Evolutionary conservation across 1,140 invertebrate genomes (phyloP).

Genomic region (Frieseomelitta varia): DNA sequence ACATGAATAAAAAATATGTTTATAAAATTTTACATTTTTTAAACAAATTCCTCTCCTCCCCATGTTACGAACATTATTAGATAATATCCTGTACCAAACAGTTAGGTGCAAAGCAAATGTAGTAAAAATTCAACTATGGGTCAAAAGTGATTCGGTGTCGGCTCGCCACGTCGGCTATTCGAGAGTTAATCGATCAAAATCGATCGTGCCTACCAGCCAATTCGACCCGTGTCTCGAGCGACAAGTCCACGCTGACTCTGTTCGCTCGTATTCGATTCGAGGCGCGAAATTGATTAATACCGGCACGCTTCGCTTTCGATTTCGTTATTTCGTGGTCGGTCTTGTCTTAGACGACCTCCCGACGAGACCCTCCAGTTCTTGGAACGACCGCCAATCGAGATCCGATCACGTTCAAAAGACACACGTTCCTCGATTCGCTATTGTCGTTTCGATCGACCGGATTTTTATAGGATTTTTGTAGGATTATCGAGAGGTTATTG

Average conservation of each 20-base stretch:
- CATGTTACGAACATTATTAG: no score
- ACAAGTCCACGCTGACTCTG: background rate
- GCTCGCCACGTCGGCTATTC: no score
- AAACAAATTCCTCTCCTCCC: no score
- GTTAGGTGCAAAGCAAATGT: no score
- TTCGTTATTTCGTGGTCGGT: constrained; percentile 8
- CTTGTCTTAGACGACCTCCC: constrained; percentile 8
- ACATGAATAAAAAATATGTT: no score
- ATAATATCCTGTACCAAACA: no score
- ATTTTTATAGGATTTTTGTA: no score
- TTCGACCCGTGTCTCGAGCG: background rate
- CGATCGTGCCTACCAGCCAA: constrained; percentile 2
- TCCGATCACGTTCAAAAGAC: background rate
- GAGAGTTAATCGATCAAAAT: constrained; percentile 18
- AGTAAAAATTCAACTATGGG: no score
- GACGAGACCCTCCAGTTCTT: constrained; percentile 2
- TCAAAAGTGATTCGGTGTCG: no score
- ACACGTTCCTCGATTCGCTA: background rate
- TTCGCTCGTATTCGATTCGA: background rate
- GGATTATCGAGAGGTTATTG: no score
- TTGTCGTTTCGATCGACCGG: background rate
- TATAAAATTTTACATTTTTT: no score
- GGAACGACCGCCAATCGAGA: background rate
- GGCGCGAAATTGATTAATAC: constrained; percentile 45
- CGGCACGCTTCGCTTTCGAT: constrained; percentile 22